Evolutionary conservation across 2,888 invertebrate genomes (phyloP).

Genomic region (Oxytorus armatus): DNA sequence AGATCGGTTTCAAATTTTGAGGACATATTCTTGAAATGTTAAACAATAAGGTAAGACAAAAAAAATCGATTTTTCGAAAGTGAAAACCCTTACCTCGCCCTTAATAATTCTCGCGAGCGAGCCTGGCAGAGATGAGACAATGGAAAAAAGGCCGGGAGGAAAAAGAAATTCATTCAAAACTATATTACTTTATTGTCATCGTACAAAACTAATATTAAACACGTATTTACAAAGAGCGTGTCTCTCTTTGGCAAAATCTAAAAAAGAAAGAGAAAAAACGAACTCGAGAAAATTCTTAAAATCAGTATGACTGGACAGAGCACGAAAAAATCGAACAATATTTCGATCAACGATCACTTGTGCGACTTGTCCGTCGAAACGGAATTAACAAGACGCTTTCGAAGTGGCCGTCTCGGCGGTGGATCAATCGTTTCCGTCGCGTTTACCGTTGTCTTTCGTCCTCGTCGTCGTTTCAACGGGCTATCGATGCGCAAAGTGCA

Average conservation of each 20-base stretch:
- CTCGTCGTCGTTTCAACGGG: slow-evolving; percentile 68
- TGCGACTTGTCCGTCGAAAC: slow-evolving; percentile 15
- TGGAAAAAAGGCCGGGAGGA: too few species aligned
- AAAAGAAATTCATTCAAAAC: slow-evolving; percentile 13
- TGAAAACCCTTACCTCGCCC: too few species aligned
- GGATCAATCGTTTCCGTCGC: slow-evolving; percentile 62
- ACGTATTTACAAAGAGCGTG: slow-evolving; percentile 56
- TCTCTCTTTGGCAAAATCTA: slow-evolving; percentile 51
- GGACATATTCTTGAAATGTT: too few species aligned
- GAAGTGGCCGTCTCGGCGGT: slow-evolving; percentile 71
- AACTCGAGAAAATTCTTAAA: background rate
- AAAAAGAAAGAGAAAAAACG: background rate
- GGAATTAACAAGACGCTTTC: slow-evolving; percentile 63
- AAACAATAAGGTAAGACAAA: too few species aligned
- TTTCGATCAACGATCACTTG: too few species aligned
- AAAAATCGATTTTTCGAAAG: too few species aligned
- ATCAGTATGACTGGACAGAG: background rate
- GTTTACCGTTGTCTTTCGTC: slow-evolving; percentile 49
- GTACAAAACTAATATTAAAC: slow-evolving; percentile 44
- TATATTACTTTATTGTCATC: slow-evolving; percentile 51
- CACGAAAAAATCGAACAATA: background rate
- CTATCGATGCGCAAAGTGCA: slow-evolving; percentile 46
- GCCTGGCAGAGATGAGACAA: too few species aligned
- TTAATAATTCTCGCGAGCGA: too few species aligned
- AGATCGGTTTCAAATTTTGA: too few species aligned